Percentiles rank a stretch among this genome's conserved stretches.
Conservation (phyloP, 1,140 invertebrate species). For the Telenomus remus region DNA sequence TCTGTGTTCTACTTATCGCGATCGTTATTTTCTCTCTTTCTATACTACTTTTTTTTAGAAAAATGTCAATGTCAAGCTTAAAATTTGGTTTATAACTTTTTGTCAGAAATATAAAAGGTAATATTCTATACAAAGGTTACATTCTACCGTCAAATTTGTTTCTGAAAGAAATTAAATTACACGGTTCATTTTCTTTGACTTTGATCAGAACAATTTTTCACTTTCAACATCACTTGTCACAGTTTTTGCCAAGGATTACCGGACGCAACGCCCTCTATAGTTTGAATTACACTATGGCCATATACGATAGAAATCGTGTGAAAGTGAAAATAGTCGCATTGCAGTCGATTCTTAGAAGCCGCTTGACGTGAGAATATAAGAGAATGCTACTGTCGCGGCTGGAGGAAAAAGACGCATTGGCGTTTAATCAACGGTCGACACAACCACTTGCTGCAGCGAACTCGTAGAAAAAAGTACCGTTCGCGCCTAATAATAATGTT, state of each 20-base stretch:
- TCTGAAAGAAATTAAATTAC: no score
- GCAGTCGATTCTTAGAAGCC: constrained; percentile 23
- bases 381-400: constrained; percentile 27
- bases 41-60: no score
- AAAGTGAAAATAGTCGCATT: constrained; percentile 65
- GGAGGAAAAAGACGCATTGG: constrained; percentile 17
- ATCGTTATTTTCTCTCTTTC: no score
- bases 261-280: constrained; percentile 17
- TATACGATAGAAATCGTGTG: constrained; percentile 66
- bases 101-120: no score
- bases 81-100: no score
- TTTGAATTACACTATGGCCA: constrained; percentile 17
- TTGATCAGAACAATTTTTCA: neutral
- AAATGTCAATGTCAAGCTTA: no score
- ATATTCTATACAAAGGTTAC: no score
- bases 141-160: no score
- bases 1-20: no score
- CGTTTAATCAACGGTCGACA: constrained; percentile 16
- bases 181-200: no score
- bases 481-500: constrained; percentile 16
- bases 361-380: constrained; percentile 42
- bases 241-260: constrained; percentile 14
- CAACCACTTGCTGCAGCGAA: no score
- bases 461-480: no score
- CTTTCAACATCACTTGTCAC: neutral